These are phyloP conservation scores for Paracanthobrama guichenoti DNA, from an alignment of 2,113 vertebrate genomes.

Conservation along the genomic window DNA sequence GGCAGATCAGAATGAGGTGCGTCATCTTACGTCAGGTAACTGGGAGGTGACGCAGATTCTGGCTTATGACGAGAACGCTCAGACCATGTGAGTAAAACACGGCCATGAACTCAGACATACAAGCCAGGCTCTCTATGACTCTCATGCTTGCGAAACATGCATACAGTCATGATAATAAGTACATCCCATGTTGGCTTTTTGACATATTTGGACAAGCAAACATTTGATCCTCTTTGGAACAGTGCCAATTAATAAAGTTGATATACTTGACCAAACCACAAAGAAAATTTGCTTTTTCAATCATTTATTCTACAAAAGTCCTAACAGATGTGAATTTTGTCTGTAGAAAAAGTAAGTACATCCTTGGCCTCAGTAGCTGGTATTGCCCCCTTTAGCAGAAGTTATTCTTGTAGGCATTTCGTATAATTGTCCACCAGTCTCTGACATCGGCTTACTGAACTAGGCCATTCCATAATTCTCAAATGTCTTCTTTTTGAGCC, in stretches of 20 bases:
- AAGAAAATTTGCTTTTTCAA: no score
- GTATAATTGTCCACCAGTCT: not conserved
- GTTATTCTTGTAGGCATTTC: not conserved
- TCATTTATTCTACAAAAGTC: no score
- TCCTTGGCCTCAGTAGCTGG: no score
- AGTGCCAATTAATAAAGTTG: not conserved
- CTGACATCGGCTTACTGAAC: not conserved
- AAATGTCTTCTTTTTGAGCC: not conserved
- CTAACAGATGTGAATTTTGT: no score
- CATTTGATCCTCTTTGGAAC: not conserved
- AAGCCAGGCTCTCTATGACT: not conserved
- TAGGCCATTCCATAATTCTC: not conserved
- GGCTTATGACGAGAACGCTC: slow-evolving; percentile 86
- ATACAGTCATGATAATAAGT: not conserved
- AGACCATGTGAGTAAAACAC: slow-evolving; percentile 85
- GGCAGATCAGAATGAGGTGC: slow-evolving; percentile 86
- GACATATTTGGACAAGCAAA: no score
- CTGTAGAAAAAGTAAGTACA: no score
- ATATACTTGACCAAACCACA: no score
- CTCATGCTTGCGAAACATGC: no score
- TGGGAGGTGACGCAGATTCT: slow-evolving; percentile 97
- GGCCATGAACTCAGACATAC: not conserved
- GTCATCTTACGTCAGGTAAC: slow-evolving; percentile 95
- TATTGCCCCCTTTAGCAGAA: not conserved
- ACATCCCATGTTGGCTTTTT: not conserved